Evolutionary conservation across 1,140 invertebrate species (phyloP).

Genomic region (Drosophila insularis): DNA sequence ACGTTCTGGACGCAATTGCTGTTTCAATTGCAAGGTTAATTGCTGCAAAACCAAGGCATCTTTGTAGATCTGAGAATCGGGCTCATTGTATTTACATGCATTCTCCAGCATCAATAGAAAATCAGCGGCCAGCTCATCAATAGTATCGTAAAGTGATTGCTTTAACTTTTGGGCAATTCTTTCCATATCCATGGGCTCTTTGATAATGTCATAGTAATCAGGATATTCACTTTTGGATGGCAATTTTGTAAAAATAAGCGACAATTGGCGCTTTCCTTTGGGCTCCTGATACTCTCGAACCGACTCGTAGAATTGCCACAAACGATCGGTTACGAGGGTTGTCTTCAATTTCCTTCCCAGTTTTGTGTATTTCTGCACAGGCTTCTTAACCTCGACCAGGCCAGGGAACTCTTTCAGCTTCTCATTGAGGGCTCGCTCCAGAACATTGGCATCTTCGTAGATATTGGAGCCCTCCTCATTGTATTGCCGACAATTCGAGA

Average conservation of each 20-base stretch:
- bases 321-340: constrained; percentile 86
- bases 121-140: constrained; percentile 96
- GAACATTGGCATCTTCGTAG: constrained; percentile 95
- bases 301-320: constrained; percentile 94
- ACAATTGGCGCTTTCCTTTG: constrained; percentile 91
- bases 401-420: constrained; percentile 89
- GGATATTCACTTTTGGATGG: constrained; percentile 97
- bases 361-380: constrained; percentile 67
- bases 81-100: constrained; percentile 99
- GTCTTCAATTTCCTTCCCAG: constrained; percentile 76
- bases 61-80: constrained; percentile 99
- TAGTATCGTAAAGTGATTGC: constrained; percentile 89
- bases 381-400: constrained; percentile 69
- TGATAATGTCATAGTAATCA: constrained; percentile 99
- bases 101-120: constrained; percentile 99
- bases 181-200: constrained; percentile 98
- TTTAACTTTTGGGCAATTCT: constrained; percentile 95
- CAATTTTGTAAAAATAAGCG: constrained; percentile 96
- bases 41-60: constrained; percentile 97
- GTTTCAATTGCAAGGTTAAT: constrained; percentile 95
- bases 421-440: constrained; percentile 93
- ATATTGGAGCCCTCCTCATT: constrained; percentile 98
- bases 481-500: constrained; percentile 96
- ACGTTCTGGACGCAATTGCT: constrained; percentile 91
- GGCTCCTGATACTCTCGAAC: constrained; percentile 95